Conservation (phyloP, 2,888 invertebrate genomes). For the Hylaea fasciaria region DNA sequence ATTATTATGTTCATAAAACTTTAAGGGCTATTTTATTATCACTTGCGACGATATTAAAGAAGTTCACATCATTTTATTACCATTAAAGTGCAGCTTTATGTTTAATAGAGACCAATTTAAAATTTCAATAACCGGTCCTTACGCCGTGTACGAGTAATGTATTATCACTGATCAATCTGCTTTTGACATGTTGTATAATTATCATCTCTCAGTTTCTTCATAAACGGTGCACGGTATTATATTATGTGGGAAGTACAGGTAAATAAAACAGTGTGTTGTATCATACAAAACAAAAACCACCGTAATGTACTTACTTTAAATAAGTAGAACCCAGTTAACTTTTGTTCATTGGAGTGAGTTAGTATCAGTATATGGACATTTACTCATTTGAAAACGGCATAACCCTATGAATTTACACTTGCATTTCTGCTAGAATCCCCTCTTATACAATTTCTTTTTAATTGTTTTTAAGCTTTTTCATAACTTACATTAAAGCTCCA, state of each 20-base stretch:
- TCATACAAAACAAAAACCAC: neutral
- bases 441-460: no score
- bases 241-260: slow-evolving; percentile 41
- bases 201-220: slow-evolving; percentile 64
- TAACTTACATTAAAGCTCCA: neutral
- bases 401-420: no score
- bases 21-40: slow-evolving; percentile 29
- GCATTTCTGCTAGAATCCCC: no score
- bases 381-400: no score
- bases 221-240: slow-evolving; percentile 35
- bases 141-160: slow-evolving; percentile 51
- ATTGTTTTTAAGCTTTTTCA: no score
- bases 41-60: slow-evolving; percentile 32
- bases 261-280: slow-evolving; percentile 15
- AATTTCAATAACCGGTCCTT: slow-evolving; percentile 60
- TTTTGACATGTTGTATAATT: slow-evolving; percentile 73
- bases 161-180: slow-evolving; percentile 73
- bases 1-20: slow-evolving; percentile 11
- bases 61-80: slow-evolving; percentile 40
- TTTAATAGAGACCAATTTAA: slow-evolving; percentile 60
- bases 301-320: no score
- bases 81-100: slow-evolving; percentile 46
- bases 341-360: no score
- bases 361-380: no score
- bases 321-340: no score